Percentiles rank a stretch among this genome's conserved stretches.
Conservation (phyloP, 2,888 invertebrate genomes). For the Diaphora mendica region DNA sequence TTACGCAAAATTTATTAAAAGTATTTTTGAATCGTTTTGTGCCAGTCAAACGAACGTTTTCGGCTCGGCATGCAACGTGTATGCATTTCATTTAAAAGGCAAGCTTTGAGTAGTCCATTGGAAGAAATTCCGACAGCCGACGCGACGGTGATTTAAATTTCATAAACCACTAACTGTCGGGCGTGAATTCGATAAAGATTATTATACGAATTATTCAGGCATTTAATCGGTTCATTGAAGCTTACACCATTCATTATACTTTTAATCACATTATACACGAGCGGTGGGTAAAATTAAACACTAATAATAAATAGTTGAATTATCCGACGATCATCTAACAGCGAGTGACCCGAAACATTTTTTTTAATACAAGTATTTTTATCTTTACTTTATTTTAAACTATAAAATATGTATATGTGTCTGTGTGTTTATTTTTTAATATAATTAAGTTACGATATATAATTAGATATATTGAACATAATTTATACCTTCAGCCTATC, state of each 20-base stretch:
- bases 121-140: neutral
- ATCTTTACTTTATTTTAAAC: no score
- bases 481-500: neutral
- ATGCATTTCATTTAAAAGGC: constrained; percentile 27
- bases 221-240: neutral
- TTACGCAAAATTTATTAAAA: neutral
- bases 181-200: neutral
- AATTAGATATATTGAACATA: neutral
- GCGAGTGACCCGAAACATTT: neutral
- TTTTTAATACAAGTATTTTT: neutral
- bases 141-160: neutral
- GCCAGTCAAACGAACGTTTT: constrained; percentile 1
- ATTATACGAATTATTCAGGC: neutral
- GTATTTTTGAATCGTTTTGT: constrained; percentile 4
- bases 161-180: neutral
- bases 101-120: neutral
- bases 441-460: no score
- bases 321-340: neutral
- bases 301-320: neutral
- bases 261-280: neutral
- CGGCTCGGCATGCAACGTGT: constrained; percentile 7
- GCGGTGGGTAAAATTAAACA: neutral
- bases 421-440: no score
- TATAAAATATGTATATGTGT: no score
- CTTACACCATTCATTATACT: neutral